These are phyloP conservation scores for Pachycephala philippinensis DNA, from an alignment of 2,113 vertebrate genomes.

Conservation along the genomic window DNA sequence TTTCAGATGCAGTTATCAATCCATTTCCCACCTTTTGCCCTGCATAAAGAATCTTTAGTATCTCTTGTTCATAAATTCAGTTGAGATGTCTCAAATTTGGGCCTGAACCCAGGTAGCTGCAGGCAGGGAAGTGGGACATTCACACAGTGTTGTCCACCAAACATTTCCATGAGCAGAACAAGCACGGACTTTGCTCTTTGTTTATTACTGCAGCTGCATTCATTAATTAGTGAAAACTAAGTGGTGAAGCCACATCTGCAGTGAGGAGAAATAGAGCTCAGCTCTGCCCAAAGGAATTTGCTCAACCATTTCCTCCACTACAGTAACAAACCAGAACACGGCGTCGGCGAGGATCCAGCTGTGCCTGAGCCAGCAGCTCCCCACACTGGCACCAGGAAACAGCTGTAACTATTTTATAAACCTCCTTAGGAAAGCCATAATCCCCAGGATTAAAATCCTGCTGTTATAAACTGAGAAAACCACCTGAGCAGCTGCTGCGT, in stretches of 20 bases:
- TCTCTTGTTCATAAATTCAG: neutral
- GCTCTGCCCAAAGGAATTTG: neutral
- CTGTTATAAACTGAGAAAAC: neutral
- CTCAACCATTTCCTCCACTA: neutral
- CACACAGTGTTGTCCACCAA: neutral
- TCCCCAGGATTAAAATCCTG: neutral
- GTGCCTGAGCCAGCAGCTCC: neutral
- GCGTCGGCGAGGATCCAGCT: fast-evolving
- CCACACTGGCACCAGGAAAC: neutral
- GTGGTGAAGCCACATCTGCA: neutral
- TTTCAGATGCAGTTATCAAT: neutral
- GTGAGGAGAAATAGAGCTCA: neutral
- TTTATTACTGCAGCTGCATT: neutral
- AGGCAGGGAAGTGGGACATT: neutral
- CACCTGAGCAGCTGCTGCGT: neutral
- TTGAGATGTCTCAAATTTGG: neutral
- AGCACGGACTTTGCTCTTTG: neutral
- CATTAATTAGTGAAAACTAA: neutral
- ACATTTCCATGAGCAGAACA: neutral
- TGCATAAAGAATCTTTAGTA: neutral
- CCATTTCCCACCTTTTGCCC: neutral
- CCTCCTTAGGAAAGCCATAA: neutral
- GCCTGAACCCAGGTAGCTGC: neutral
- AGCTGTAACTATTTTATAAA: neutral
- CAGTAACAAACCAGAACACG: neutral